A percentile compares a stretch with the other conserved stretches of the same genome.
These are phyloP conservation scores for Acyrthosiphon pisum DNA, from an alignment of 1,140 invertebrate genomes.

Conservation along the genomic window DNA sequence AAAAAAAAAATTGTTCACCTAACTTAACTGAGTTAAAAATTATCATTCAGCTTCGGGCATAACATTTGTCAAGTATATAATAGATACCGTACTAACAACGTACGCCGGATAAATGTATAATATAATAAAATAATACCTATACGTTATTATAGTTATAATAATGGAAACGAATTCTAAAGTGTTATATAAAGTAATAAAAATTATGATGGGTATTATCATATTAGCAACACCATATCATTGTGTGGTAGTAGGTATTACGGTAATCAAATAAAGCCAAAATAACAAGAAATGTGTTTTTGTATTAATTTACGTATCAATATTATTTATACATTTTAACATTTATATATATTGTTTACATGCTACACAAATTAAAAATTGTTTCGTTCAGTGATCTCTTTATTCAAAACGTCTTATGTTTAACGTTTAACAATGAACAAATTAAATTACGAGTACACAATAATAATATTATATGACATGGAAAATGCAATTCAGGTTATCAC, in stretches of 20 bases:
- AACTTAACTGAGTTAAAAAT: not conserved
- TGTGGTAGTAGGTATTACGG: too few relatives aligned
- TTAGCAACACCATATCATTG: too few relatives aligned
- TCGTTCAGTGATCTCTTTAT: not conserved
- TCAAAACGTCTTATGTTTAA: not conserved
- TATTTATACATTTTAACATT: not conserved
- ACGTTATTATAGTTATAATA: not conserved
- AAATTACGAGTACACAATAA: not conserved
- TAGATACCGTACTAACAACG: not conserved
- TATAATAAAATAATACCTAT: not conserved
- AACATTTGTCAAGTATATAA: not conserved
- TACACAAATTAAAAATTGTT: not conserved
- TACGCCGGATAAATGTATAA: not conserved
- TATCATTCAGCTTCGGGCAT: not conserved
- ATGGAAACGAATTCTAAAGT: not conserved
- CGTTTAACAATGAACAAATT: not conserved
- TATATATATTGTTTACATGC: too few relatives aligned
- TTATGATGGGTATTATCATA: too few relatives aligned
- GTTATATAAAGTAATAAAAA: not conserved
- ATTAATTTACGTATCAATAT: not conserved
- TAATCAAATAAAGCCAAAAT: too few relatives aligned
- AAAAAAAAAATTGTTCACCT: too few relatives aligned
- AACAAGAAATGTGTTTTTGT: not conserved
- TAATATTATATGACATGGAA: not conserved
- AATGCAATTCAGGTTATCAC: not conserved